phyloP scores from a whole-genome alignment of 2,113 vertebrate species.

The Petroica traversi region DNA sequence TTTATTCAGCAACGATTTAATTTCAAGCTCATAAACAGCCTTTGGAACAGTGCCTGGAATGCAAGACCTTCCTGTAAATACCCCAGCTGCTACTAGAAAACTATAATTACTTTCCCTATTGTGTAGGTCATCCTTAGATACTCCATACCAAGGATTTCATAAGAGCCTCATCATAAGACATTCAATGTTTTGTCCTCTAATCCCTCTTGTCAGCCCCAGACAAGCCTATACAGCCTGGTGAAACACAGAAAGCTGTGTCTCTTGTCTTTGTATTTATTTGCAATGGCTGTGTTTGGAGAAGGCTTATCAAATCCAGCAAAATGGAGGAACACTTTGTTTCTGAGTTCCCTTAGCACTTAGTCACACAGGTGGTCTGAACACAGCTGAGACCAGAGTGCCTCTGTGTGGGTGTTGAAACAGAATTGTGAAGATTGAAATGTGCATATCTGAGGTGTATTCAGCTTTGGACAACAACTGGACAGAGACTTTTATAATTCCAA shows the following conservation, averaged over 20 bases:
- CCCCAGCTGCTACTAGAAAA: not conserved
- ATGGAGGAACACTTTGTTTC: not conserved
- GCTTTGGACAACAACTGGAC: not conserved
- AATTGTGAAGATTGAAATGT: not conserved
- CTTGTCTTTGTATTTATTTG: not conserved
- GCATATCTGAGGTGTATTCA: not conserved
- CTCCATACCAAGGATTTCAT: not conserved
- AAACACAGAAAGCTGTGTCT: not conserved
- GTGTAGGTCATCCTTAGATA: not conserved
- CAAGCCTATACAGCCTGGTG: not conserved
- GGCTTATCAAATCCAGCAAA: not conserved
- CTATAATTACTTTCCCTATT: not conserved
- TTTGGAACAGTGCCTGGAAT: not conserved
- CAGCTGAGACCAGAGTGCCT: not conserved
- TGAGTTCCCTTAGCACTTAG: not conserved
- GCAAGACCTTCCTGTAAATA: not conserved
- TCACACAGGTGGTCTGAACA: not conserved
- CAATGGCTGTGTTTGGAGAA: not conserved
- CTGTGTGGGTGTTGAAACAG: not conserved
- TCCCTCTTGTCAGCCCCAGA: not conserved
- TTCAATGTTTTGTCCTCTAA: not conserved
- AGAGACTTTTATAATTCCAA: not conserved
- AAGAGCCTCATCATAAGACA: not conserved
- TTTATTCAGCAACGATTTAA: not conserved
- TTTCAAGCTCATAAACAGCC: not conserved